Base-by-base conservation (phyloP, 2,888 invertebrate genomes). In the Pyrrhosoma nymphula region DNA sequence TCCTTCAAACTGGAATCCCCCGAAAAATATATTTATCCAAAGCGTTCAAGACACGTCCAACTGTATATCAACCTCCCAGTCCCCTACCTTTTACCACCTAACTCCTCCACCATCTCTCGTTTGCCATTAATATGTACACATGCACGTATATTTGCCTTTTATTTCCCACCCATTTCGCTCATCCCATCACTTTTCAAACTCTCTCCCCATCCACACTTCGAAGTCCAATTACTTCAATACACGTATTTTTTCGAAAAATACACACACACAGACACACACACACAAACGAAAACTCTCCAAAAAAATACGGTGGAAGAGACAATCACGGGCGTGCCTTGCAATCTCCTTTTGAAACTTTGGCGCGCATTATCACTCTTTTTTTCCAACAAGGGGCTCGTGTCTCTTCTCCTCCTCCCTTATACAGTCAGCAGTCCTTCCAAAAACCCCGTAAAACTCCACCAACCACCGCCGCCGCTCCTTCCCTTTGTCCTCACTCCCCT, bases 191-290 rank as follows among this genome's bases (percentile, higher is more conserved):
- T 30, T 26, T 60, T n/a, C 55, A 56, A 20, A 20, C 56, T 8
- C 23, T n/a, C n/a, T 89, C 89, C 89, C n/a, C 55, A 23, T 20
- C 30, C 60, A 39, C 63, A 39, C 91, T 63, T 69, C 93, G 93
- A 93, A 93, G 69, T 93, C 93, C 93, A 93, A 93, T 93, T 93
- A 93, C 93, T 93, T 93, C 93, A 93, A 93, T 93, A 93, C 91
- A n/a, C 56, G 47, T 75, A 47, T 93, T 69, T 93, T 69, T 56
- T n/a, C n/a, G n/a, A n/a, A n/a, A n/a, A n/a, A n/a, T n/a, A n/a
- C 69, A 23, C 91, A n/a, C 91, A 63, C 63, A 63, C 60, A 91
- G 20, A 60, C 60, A 60, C 20, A 60, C 60, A 47, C 23, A 26
- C 23, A 47, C 63, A 35, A 47, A 16, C 93, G 69, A n/a, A 63